Conservation (phyloP, 1,140 invertebrate species). For the Teleogryllus occipitalis region DNA sequence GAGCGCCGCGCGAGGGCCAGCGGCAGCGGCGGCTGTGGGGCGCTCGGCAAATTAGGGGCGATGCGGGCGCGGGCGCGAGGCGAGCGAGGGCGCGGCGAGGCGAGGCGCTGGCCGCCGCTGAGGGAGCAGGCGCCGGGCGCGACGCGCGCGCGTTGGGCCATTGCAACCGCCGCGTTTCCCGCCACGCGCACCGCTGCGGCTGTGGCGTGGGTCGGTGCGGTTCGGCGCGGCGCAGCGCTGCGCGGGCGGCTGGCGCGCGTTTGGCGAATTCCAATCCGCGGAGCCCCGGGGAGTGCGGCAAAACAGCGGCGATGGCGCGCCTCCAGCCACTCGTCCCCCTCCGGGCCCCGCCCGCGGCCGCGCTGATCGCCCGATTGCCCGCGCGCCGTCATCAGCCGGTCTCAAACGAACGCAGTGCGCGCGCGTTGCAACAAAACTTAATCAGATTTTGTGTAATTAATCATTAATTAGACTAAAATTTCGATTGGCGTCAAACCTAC, state of each 20-base stretch:
- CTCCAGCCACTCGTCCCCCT: neutral
- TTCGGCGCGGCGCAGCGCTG: too few relatives aligned
- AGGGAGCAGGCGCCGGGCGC: too few relatives aligned
- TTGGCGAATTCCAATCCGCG: too few relatives aligned
- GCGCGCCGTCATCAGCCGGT: neutral
- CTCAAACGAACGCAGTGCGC: neutral
- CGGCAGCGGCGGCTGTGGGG: too few relatives aligned
- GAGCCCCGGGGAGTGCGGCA: neutral
- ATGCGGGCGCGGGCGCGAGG: neutral
- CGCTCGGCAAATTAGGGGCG: neutral
- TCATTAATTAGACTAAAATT: neutral
- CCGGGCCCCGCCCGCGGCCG: too few relatives aligned
- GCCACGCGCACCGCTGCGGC: too few relatives aligned
- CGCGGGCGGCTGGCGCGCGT: too few relatives aligned
- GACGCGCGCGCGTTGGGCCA: too few relatives aligned
- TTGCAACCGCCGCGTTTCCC: too few relatives aligned
- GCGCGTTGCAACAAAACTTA: neutral
- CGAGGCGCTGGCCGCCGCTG: too few relatives aligned
- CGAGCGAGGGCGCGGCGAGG: too few relatives aligned
- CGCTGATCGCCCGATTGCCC: neutral
- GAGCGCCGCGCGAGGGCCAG: neutral
- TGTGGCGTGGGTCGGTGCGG: too few relatives aligned
- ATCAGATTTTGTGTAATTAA: neutral
- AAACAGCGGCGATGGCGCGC: neutral
- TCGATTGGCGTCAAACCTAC: neutral